A percentile compares a stretch with the other conserved stretches of the same genome.
Evolutionary conservation across 64 coral and sea anemone species (phyloP).

Genomic region (Orbicella faveolata): DNA sequence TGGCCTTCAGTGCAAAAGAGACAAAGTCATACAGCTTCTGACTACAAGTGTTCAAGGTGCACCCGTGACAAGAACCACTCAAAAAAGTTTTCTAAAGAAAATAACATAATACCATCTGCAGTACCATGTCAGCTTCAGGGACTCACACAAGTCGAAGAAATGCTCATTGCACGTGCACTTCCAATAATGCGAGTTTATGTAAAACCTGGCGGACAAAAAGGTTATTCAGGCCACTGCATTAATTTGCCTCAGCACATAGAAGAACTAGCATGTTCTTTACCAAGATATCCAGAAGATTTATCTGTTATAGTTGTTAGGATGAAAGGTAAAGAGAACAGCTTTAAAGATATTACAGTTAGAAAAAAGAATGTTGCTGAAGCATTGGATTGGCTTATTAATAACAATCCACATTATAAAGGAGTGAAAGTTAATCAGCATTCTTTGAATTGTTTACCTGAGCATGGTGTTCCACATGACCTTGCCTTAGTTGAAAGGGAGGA

Average conservation of each 20-base stretch:
- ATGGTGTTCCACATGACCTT: conserved; percentile 40
- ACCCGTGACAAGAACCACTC: too few relatives aligned
- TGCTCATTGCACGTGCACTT: neutral
- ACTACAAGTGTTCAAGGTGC: too few relatives aligned
- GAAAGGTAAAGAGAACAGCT: conserved; percentile 15
- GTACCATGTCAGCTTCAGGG: neutral
- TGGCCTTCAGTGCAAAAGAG: too few relatives aligned
- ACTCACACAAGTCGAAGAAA: neutral
- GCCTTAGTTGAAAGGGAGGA: conserved; percentile 29
- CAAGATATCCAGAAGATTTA: conserved; percentile 47
- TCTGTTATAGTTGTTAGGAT: conserved; percentile 38
- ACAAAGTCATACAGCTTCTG: too few relatives aligned
- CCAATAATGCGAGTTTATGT: conserved; percentile 32
- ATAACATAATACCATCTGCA: too few relatives aligned
- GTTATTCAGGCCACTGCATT: conserved; percentile 29
- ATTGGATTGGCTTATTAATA: conserved; percentile 41
- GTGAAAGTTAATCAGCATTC: conserved; percentile 21
- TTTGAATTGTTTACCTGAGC: conserved; percentile 35
- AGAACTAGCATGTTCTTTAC: conserved; percentile 5
- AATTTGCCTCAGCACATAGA: conserved; percentile 40
- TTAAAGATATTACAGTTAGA: conserved; percentile 18
- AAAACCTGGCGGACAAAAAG: conserved; percentile 41
- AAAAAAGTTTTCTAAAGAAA: too few relatives aligned
- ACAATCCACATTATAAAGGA: conserved; percentile 50
- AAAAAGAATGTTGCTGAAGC: conserved; percentile 34